Conservation (phyloP, 2,113 vertebrate genomes). For the Colossoma macropomum region DNA sequence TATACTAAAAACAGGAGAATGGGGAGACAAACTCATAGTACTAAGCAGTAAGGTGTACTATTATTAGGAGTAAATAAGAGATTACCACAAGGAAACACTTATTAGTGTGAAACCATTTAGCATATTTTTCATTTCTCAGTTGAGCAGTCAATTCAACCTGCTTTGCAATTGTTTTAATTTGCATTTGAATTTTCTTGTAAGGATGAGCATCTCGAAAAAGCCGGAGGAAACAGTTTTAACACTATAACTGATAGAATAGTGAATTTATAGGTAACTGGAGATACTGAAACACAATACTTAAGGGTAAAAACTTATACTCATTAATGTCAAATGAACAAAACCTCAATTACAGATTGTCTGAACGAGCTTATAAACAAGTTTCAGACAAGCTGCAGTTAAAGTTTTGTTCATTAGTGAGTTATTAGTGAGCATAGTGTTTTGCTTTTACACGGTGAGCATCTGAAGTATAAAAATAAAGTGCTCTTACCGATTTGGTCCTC, state of each 20-base stretch:
- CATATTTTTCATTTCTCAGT: neutral
- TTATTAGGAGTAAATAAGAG: neutral
- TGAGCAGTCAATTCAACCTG: neutral
- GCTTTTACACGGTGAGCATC: neutral
- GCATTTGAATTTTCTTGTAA: neutral
- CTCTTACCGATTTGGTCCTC: conserved; percentile 96
- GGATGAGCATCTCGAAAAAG: too few relatives aligned
- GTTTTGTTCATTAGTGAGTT: neutral
- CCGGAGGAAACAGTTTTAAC: too few relatives aligned
- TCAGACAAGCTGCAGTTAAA: neutral
- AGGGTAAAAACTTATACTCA: too few relatives aligned
- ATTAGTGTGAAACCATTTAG: neutral
- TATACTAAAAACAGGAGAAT: neutral
- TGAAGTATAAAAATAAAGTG: neutral
- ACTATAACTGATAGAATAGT: too few relatives aligned
- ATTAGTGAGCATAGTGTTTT: neutral
- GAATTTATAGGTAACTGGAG: too few relatives aligned
- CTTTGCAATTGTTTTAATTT: too few relatives aligned
- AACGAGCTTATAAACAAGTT: too few relatives aligned
- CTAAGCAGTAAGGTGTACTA: neutral
- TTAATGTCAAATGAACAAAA: neutral
- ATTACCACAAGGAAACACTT: neutral
- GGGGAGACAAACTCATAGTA: neutral
- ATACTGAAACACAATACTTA: too few relatives aligned
- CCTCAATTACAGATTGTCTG: too few relatives aligned